Evolutionary conservation across 1,140 invertebrate genomes (phyloP).

Genomic region (Drosophila dunni): DNA sequence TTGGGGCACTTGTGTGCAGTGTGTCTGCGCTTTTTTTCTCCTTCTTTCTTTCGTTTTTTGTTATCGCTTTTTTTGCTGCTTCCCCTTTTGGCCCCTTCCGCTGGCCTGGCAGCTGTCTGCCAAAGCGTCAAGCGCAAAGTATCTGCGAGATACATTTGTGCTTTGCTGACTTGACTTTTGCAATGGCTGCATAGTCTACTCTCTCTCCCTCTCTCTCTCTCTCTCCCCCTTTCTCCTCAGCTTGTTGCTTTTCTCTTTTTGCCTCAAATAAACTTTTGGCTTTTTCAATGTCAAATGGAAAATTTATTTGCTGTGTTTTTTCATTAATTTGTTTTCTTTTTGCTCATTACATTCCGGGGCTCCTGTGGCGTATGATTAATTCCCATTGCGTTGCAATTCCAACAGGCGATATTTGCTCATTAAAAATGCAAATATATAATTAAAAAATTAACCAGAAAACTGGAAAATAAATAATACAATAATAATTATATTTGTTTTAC

Average conservation of each 20-base stretch:
- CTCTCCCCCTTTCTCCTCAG: not conserved
- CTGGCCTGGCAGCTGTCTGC: not conserved
- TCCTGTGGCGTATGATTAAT: slow-evolving; percentile 59
- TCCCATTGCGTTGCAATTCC: slow-evolving; percentile 16
- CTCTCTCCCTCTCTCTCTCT: slow-evolving; percentile 2
- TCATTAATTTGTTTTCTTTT: not conserved
- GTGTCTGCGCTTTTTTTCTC: slow-evolving; percentile 56
- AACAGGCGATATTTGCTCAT: slow-evolving; percentile 47
- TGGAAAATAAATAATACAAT: slow-evolving; percentile 33
- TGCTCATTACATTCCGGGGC: not conserved
- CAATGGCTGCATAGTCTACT: slow-evolving; percentile 54
- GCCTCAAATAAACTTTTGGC: slow-evolving; percentile 23
- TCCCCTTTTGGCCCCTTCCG: slow-evolving; percentile 4
- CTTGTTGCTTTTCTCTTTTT: slow-evolving; percentile 17
- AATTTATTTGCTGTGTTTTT: slow-evolving; percentile 32
- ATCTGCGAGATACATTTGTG: slow-evolving; percentile 46
- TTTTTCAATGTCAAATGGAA: slow-evolving; percentile 71
- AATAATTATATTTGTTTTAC: slow-evolving; percentile 8
- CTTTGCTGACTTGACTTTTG: slow-evolving; percentile 26
- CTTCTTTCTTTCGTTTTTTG: slow-evolving; percentile 3
- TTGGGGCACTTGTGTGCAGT: slow-evolving; percentile 84
- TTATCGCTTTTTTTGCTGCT: slow-evolving; percentile 35
- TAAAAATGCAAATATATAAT: slow-evolving; percentile 61
- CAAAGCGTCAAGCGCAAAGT: slow-evolving; percentile 8
- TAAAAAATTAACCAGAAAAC: slow-evolving; percentile 46